Conservation (phyloP, 2,797 vertebrate species). For the Sternarchorhynchus goeldii region DNA sequence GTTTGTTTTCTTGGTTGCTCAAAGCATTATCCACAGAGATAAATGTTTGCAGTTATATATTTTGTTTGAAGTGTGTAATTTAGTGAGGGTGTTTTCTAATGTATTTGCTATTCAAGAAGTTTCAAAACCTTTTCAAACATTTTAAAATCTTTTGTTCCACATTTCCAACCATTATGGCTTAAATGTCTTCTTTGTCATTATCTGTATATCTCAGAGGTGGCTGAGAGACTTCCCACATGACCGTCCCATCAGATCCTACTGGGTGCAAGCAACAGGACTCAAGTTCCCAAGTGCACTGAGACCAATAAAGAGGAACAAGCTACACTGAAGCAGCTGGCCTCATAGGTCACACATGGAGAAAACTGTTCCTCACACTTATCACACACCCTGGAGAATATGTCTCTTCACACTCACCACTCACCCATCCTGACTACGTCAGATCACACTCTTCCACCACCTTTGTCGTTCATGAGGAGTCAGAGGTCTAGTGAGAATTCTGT, state of each 20-base stretch:
- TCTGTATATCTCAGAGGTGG: slow-evolving; percentile 68
- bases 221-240: slow-evolving; percentile 78
- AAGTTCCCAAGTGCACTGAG: slow-evolving; percentile 56
- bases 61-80: too few relatives aligned
- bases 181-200: neutral
- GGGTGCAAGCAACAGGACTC: slow-evolving; percentile 49
- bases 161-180: slow-evolving; percentile 9
- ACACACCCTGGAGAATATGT: too few relatives aligned
- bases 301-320: slow-evolving; percentile 41
- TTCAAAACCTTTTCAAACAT: too few relatives aligned
- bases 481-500: slow-evolving; percentile 31
- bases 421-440: neutral
- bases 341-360: slow-evolving; percentile 35
- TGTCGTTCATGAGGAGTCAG: slow-evolving; percentile 23
- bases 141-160: too few relatives aligned
- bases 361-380: neutral
- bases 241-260: slow-evolving; percentile 48
- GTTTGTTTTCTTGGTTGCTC: slow-evolving; percentile 60
- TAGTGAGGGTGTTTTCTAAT: too few relatives aligned
- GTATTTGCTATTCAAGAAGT: too few relatives aligned
- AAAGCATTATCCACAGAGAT: neutral
- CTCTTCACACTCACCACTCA: neutral
- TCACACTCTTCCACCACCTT: neutral
- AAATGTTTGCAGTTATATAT: neutral
- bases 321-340: slow-evolving; percentile 38